These are phyloP conservation scores for Eupelmus urozonus DNA, from an alignment of 2,888 invertebrate genomes.

Conservation along the genomic window DNA sequence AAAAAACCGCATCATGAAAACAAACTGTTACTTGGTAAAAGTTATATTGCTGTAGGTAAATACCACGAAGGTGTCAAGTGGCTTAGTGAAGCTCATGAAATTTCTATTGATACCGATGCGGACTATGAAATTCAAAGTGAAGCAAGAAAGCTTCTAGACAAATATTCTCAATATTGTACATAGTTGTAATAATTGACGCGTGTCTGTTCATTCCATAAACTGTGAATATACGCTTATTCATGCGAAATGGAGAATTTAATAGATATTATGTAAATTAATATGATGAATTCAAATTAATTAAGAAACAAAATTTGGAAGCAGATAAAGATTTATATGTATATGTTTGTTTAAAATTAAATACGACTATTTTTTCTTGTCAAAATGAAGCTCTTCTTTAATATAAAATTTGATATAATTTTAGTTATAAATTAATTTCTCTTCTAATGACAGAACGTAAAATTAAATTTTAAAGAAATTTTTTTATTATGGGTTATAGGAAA, in stretches of 20 bases:
- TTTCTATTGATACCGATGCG: slow-evolving; percentile 61
- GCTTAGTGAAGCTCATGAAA: slow-evolving; percentile 73
- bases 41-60: slow-evolving; percentile 78
- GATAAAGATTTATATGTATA: slow-evolving; percentile 17
- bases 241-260: background rate
- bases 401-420: background rate
- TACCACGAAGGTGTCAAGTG: slow-evolving; percentile 78
- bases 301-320: slow-evolving; percentile 20
- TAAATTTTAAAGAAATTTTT: slow-evolving; percentile 20
- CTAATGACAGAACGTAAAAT: background rate
- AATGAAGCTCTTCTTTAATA: slow-evolving; percentile 16
- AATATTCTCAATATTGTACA: slow-evolving; percentile 67
- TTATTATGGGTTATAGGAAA: slow-evolving; percentile 18
- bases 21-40: slow-evolving; percentile 80
- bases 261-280: slow-evolving; percentile 16
- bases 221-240: slow-evolving; percentile 54
- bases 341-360: slow-evolving; percentile 38
- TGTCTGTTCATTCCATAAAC: slow-evolving; percentile 55
- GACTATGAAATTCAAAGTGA: slow-evolving; percentile 67
- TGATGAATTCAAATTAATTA: slow-evolving; percentile 22
- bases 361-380: slow-evolving; percentile 12
- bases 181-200: slow-evolving; percentile 45
- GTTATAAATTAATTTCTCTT: background rate
- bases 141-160: slow-evolving; percentile 67
- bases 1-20: slow-evolving; percentile 81